Conservation (phyloP, 92 coral and sea anemone genomes). For the Diadumene lineata region DNA sequence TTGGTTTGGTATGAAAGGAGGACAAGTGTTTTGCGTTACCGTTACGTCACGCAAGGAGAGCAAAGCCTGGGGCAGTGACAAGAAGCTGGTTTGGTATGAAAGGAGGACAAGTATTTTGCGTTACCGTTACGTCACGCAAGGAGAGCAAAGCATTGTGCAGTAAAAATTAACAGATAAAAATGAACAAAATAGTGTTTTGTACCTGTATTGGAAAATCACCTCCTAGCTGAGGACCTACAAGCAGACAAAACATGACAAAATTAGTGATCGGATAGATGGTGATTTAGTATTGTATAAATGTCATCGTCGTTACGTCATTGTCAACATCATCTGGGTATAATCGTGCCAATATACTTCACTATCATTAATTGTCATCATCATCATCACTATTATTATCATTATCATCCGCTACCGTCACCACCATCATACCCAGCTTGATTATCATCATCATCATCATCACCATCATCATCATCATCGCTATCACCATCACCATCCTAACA, state of each 20-base stretch:
- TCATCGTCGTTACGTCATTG: background rate
- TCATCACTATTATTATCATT: background rate
- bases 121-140: too few species aligned
- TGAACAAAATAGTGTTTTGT: background rate
- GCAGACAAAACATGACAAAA: too few species aligned
- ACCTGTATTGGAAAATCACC: slow-evolving; percentile 96
- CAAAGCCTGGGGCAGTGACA: too few species aligned
- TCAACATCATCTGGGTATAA: slow-evolving; percentile 4
- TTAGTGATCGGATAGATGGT: too few species aligned
- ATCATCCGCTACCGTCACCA: background rate
- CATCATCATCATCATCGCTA: background rate
- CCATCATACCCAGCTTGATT: background rate
- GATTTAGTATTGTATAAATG: background rate
- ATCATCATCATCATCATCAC: slow-evolving; percentile 7
- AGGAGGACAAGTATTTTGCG: too few species aligned
- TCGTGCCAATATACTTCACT: background rate
- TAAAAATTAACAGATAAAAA: background rate
- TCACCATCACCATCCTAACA: background rate
- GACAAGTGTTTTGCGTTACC: too few species aligned
- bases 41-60: too few species aligned
- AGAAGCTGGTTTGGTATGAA: too few species aligned
- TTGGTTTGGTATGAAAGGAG: too few species aligned
- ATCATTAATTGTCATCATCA: background rate
- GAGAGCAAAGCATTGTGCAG: too few species aligned
- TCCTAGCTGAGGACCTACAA: slow-evolving; percentile 92